Evolutionary conservation across 1,140 invertebrate species (phyloP).

Genomic region (Micrasema longulum): DNA sequence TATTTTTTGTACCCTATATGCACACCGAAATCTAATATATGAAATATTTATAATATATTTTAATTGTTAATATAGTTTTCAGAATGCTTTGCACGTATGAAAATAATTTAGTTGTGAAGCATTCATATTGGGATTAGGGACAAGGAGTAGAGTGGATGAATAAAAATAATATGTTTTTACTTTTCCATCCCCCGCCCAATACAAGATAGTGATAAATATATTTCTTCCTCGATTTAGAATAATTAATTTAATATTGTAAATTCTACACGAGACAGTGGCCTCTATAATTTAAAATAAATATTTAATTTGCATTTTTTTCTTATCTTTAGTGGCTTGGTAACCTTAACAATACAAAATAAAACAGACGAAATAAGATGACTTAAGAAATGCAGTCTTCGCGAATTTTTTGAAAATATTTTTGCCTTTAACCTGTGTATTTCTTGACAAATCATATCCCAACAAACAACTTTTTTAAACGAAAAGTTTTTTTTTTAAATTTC

Average conservation of each 20-base stretch:
- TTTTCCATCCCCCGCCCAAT: background rate
- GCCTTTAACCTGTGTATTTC: no score
- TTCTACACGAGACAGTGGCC: conserved; percentile 10
- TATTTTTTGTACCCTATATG: conserved; percentile 8
- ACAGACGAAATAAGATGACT: no score
- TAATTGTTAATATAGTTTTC: conserved; percentile 32
- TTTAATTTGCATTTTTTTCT: background rate
- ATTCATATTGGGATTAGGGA: conserved; percentile 14
- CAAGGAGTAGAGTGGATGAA: conserved; percentile 9
- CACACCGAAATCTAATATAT: conserved; percentile 32
- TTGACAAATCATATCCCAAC: no score
- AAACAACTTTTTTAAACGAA: no score
- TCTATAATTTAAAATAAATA: conserved; percentile 36
- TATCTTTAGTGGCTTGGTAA: background rate
- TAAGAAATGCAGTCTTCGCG: no score
- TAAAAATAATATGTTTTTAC: conserved; percentile 16
- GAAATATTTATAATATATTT: conserved; percentile 24
- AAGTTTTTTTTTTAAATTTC: no score
- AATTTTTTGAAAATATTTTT: no score
- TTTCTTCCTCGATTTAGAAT: conserved; percentile 34
- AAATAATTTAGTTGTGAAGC: conserved; percentile 31
- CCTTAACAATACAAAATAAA: background rate
- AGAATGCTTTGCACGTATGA: conserved; percentile 28
- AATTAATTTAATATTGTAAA: conserved; percentile 26
- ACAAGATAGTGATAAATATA: conserved; percentile 27